Percentiles rank a stretch among this genome's conserved stretches.
phyloP scores from a whole-genome alignment of 2,888 invertebrate species.

The Hartigia nigra region DNA sequence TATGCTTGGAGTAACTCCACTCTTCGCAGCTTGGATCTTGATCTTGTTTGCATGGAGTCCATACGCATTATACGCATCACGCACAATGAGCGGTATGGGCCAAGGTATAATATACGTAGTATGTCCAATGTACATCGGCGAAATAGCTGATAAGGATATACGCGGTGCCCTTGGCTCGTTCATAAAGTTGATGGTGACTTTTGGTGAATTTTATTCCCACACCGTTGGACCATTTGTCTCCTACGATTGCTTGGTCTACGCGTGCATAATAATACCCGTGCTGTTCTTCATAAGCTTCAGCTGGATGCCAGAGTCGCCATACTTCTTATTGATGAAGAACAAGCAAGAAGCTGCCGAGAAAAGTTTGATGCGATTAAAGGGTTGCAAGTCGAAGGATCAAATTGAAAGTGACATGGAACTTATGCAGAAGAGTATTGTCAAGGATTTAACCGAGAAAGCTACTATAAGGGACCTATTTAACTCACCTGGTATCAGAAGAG shows the following conservation, averaged over 20 bases:
- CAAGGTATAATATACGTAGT: slow-evolving; percentile 73
- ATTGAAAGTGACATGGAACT: slow-evolving; percentile 62
- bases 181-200: slow-evolving; percentile 59
- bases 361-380: slow-evolving; percentile 66
- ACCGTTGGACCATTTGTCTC: slow-evolving; percentile 61
- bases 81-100: slow-evolving; percentile 74
- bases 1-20: slow-evolving; percentile 69
- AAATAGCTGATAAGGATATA: slow-evolving; percentile 73
- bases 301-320: slow-evolving; percentile 75
- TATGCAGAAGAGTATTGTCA: slow-evolving; percentile 66
- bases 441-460: slow-evolving; percentile 69
- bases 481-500: slow-evolving; percentile 68
- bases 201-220: slow-evolving; percentile 62
- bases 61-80: slow-evolving; percentile 70
- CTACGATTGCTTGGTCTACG: slow-evolving; percentile 62
- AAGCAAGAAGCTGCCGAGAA: slow-evolving; percentile 67
- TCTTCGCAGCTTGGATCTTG: slow-evolving; percentile 71
- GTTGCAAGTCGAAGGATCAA: slow-evolving; percentile 67
- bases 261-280: slow-evolving; percentile 67
- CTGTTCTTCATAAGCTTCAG: slow-evolving; percentile 67
- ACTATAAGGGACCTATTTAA: slow-evolving; percentile 68
- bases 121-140: slow-evolving; percentile 74
- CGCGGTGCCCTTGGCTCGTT: slow-evolving; percentile 66
- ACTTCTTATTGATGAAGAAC: slow-evolving; percentile 70
- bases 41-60: slow-evolving; percentile 72